Evolutionary conservation across 2,888 invertebrate species (phyloP), one percentile per base, ranked within the genome.

Genomic region (Cheiracanthium punctorium): DNA sequence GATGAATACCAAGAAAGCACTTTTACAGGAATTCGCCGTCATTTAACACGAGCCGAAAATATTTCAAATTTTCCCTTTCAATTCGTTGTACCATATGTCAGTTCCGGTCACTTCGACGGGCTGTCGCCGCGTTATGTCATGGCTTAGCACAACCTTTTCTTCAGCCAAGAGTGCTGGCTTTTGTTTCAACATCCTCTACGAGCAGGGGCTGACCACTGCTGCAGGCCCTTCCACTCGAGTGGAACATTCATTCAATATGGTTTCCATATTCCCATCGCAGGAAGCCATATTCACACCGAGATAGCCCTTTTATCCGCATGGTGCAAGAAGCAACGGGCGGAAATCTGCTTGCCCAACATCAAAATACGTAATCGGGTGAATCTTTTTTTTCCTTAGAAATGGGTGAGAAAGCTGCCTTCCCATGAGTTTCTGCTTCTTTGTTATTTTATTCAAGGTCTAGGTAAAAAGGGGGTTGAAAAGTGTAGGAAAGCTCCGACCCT

Each of bases 131-230:
- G 20, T n/a, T n/a, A 69, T 12, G 24, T 20, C 64, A 64, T 20
- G n/a, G 64, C 29, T 64, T 64, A n/a, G 28, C 24, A 64, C 24
- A 64, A 37, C 37, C 37, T 24, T 24, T 58, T 20, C 5, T 4
- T 2, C 1, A n/a, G 48, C 12, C 5, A 12, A 24, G 24, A 24
- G 58, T 58, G 24, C 58, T 24, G 1, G 1, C 24, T n/a, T 67
- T 82, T 82, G 74, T 82, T 70, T 82, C 70, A 37, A 20, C 67
- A 52, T 81, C 81, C 81, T 81, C 58, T n/a, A n/a, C 32, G 30
- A 33, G 24, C 24, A 48, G 32, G 24, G 24, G 2, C 58, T 75
- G 75, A 64, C 79, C 33, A 72, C 1, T 33, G n/a, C n/a, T n/a
- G 52, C 69, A 71, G 70, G 43, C 64, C 20, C 71, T 72, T 82